Conservation (phyloP, 2,888 invertebrate genomes). For the Phengaris alcon region DNA sequence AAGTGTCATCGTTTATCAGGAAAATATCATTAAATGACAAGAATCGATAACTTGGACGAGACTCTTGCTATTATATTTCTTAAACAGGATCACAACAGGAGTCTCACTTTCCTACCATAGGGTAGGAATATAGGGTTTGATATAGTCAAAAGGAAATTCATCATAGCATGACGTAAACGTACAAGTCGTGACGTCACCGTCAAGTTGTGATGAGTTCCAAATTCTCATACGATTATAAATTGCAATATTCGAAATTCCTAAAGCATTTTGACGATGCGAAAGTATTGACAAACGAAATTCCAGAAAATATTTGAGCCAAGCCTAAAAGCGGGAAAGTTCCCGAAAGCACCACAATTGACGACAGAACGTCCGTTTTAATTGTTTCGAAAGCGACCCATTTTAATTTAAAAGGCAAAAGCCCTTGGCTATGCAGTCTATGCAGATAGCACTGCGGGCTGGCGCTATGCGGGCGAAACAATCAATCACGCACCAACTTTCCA, state of each 20-base stretch:
- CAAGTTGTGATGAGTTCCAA: neutral
- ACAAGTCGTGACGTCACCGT: constrained; percentile 21
- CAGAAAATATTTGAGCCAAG: neutral
- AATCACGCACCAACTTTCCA: constrained; percentile 39
- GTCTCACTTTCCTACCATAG: constrained; percentile 24
- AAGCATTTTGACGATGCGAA: neutral
- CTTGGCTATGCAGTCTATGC: constrained; percentile 31
- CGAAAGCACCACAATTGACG: neutral
- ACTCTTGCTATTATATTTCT: neutral
- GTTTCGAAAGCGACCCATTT: constrained; percentile 19
- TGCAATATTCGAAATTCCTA: neutral
- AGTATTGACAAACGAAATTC: neutral
- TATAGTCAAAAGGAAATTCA: constrained; percentile 13
- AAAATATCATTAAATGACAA: neutral
- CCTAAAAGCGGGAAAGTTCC: neutral
- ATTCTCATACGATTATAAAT: neutral
- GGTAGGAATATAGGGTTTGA: too few species aligned
- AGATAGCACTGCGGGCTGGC: constrained; percentile 34
- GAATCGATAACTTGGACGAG: neutral
- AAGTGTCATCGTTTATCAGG: neutral
- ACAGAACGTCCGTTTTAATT: constrained; percentile 3
- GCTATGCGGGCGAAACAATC: constrained; percentile 38
- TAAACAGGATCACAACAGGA: neutral
- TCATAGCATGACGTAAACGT: constrained; percentile 22
- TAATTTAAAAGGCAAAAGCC: constrained; percentile 12